A percentile compares a stretch with the other conserved stretches of the same genome.
These are phyloP conservation scores for Rhopilema esculentum DNA, from an alignment of 30 jellyfish, hydroid and myxozoan species.

Conservation along the genomic window DNA sequence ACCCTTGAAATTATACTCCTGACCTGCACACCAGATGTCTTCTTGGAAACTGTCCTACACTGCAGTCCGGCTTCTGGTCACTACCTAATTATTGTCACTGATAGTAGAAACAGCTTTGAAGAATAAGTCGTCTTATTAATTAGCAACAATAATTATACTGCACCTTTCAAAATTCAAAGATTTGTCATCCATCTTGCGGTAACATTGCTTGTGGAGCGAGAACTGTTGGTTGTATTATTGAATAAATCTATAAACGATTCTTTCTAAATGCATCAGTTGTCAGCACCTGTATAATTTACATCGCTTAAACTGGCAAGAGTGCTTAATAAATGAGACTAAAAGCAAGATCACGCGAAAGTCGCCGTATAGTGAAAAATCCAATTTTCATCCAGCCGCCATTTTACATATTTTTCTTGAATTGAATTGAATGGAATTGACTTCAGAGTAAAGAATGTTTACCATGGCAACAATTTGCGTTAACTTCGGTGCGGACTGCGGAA, in stretches of 20 bases:
- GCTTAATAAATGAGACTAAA: not conserved
- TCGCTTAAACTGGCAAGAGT: not conserved
- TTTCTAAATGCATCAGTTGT: not conserved
- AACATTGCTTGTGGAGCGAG: not conserved
- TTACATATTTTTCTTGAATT: not conserved
- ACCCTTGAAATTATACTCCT: too few species aligned
- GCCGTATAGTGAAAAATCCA: not conserved
- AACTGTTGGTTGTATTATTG: not conserved
- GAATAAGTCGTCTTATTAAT: too few species aligned
- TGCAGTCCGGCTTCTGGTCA: too few species aligned
- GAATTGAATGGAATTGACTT: not conserved
- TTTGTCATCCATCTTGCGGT: not conserved
- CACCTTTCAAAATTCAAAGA: not conserved
- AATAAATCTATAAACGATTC: not conserved
- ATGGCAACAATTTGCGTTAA: not conserved
- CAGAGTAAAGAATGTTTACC: not conserved
- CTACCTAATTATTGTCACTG: too few species aligned
- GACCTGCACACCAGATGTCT: too few species aligned
- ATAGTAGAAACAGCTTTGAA: too few species aligned
- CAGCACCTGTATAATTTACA: not conserved
- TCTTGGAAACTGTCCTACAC: too few species aligned
- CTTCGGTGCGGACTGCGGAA: too few species aligned
- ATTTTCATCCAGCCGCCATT: not conserved
- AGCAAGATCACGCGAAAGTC: not conserved
- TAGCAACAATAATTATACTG: not conserved